These are phyloP conservation scores for Pionites leucogaster DNA, from an alignment of 2,113 vertebrate genomes.

Conservation along the genomic window DNA sequence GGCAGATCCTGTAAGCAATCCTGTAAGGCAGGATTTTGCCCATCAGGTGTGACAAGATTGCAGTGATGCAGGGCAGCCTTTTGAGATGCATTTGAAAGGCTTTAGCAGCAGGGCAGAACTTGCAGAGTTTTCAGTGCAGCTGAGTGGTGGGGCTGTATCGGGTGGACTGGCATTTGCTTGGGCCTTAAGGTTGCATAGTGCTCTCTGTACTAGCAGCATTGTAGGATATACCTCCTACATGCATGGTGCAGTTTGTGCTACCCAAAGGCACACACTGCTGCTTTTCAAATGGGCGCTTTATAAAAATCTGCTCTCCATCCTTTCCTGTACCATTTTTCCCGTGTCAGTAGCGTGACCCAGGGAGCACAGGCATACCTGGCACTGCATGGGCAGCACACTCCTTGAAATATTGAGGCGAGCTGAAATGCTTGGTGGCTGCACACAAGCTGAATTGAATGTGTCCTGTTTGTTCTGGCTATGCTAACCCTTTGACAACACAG, in stretches of 20 bases:
- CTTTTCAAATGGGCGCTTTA: neutral
- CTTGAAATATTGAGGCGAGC: neutral
- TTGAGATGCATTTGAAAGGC: neutral
- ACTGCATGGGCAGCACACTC: neutral
- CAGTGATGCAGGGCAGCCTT: neutral
- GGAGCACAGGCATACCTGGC: neutral
- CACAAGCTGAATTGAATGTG: constrained; percentile 20
- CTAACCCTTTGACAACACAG: constrained; percentile 64
- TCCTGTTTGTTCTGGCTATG: constrained; percentile 58
- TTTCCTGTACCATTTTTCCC: neutral
- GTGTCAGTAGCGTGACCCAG: neutral
- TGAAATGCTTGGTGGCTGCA: neutral
- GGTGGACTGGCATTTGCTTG: neutral
- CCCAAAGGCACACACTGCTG: neutral
- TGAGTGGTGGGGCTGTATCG: neutral
- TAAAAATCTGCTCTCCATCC: neutral
- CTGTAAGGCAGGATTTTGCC: neutral
- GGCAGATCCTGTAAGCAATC: neutral
- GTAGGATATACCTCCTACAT: neutral
- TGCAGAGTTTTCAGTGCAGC: neutral
- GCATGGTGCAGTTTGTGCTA: neutral
- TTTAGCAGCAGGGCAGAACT: neutral
- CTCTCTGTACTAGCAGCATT: neutral
- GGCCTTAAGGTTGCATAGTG: neutral
- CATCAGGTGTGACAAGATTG: neutral